Evolutionary conservation across 2,113 vertebrate species (phyloP), one percentile per base, ranked within the genome.

Genomic region (Oxyruncus cristatus): DNA sequence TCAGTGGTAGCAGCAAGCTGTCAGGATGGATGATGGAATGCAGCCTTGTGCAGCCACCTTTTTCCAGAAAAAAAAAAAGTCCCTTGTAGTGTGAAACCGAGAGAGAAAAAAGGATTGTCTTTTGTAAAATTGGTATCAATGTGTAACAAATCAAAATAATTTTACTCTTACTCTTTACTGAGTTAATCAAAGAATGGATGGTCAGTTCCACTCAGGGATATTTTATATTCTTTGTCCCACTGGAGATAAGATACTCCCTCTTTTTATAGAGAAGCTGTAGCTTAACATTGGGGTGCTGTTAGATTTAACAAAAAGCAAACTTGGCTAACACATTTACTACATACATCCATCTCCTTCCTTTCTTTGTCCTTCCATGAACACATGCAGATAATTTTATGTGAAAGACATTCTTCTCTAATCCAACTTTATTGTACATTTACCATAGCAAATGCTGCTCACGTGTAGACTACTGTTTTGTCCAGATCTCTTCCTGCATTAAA

Each of bases 401-500:
- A 80, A 94, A 86, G 79, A 55, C 21, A 61, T 56, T 52, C 1
- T 87, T 90, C 89, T 95, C 84, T 87, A 95, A 93, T 88, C 52
- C 26, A 59, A 42, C 82, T 95, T 91, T 86, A 76, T 74, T 92
- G 92, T 85, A 72, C 70, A 75, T 50, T 92, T 95, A 65, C 52
- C 47, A 72, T 22, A 82, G 88, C 65, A 90, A 94, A 91, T 70
- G 67, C 78, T 39, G 39, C 72, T 95, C 91, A 83, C 42, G 33
- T 87, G 91, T 92, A 85, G 85, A 79, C 70, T 85, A 32, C 71
- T 92, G 18, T 94, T 96, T 85, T 94, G 95, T 73, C 76, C 63
- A 27, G 90, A 92, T 94, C 94, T 85, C 72, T 79, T 77, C 75
- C 91, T 83, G 93, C 83, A 95, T 97, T 97, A 97, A 87, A 94